These are phyloP conservation scores for Sympetrum striolatum DNA, from an alignment of 2,888 invertebrate species.

Conservation along the genomic window DNA sequence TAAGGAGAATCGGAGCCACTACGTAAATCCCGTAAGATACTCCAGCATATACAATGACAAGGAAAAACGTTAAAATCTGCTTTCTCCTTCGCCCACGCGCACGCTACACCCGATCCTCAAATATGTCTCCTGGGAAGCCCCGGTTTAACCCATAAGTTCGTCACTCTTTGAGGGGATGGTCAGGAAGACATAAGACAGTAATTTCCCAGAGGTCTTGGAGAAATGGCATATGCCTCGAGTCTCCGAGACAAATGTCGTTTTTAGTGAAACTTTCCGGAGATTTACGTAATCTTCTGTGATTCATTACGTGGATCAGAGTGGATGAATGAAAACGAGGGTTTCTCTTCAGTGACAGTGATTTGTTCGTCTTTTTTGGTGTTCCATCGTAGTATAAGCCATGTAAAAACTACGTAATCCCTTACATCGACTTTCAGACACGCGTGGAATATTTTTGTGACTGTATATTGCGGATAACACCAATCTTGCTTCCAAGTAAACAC, in stretches of 20 bases:
- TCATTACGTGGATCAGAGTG: neutral
- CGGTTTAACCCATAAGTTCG: neutral
- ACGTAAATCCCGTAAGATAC: neutral
- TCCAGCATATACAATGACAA: neutral
- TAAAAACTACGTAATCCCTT: no score
- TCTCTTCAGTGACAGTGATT: no score
- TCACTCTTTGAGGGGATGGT: neutral
- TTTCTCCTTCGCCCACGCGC: neutral
- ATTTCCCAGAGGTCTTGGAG: neutral
- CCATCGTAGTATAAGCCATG: no score
- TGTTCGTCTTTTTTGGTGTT: no score
- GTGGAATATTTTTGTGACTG: no score
- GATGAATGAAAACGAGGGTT: neutral
- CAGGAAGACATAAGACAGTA: neutral
- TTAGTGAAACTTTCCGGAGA: neutral
- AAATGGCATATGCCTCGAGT: neutral
- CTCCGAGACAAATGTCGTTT: neutral
- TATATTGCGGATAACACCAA: no score
- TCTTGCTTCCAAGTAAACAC: no score
- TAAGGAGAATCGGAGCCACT: neutral
- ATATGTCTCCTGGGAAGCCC: neutral
- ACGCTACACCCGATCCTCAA: neutral
- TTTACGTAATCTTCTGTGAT: neutral
- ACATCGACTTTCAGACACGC: no score
- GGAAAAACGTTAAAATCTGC: neutral